Evolutionary conservation across 1,140 invertebrate genomes (phyloP), one percentile per base, ranked within the genome.

Genomic region (Drosophila tristis): DNA sequence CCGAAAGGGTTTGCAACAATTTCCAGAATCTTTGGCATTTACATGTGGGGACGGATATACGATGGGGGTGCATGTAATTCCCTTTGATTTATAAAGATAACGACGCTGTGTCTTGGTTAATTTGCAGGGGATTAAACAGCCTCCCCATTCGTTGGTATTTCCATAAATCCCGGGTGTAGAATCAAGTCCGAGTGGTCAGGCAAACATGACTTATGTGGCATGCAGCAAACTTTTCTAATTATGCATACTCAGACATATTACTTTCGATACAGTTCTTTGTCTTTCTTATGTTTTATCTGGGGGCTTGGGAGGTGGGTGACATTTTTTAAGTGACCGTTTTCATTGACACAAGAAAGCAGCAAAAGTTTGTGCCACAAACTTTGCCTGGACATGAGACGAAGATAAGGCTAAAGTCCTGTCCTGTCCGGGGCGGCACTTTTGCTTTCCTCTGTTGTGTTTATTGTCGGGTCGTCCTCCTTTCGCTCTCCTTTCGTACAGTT

Each of bases 51-150:
- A 35, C 20, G 29, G 31, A 8, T 23, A 20, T 48, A 48, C 43
- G n/a, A 35, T 63, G 20, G 45, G 25, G 48, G 51, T 20, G 50
- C 60, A 63, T 84, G 70, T 90, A 91, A 90, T 90, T 74, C 87
- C 82, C 79, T 90, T 90, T 90, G 87, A 90, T 90, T 90, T 90
- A 90, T 90, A 80, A 80, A 84, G 81, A 87, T 84, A 87, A 72
- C 73, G 73, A 70, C 74, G 68, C 84, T 78, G 76, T 87, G 81
- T 90, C 79, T 57, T 90, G 87, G 80, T 86, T 85, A 79, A 90
- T 89, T 89, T 73, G 74, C 62, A 65, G 70, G 63, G 53, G 51
- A 13, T 13, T 13, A 39, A 39, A 65, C 56, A 58, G 57, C n/a
- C 59, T 53, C 11, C 63, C 57, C 35, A 45, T 39, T 31, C n/a